Evolutionary conservation across 1,140 invertebrate genomes (phyloP).

Genomic region (Globodera rostochiensis): DNA sequence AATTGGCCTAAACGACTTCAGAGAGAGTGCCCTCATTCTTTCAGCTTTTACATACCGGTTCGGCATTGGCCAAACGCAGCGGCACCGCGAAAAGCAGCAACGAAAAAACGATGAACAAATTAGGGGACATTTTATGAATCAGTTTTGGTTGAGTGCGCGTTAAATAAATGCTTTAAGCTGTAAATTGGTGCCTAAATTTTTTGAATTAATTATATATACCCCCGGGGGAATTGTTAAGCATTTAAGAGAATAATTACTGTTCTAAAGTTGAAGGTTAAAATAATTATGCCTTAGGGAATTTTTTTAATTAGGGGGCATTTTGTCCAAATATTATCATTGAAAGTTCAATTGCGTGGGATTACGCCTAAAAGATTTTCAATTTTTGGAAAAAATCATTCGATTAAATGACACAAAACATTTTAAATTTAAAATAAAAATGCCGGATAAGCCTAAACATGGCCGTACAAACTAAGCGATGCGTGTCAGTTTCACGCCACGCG

Average conservation of each 20-base stretch:
- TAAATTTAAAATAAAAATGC: not conserved
- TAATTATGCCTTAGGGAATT: slow-evolving; percentile 1
- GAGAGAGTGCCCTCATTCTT: not conserved
- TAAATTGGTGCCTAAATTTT: no score
- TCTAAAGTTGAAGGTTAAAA: not conserved
- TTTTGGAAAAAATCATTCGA: no score
- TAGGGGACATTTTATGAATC: no score
- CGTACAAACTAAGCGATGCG: not conserved
- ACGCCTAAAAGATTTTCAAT: no score
- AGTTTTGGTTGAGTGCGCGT: not conserved
- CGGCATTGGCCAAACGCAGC: not conserved
- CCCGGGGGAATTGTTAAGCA: no score
- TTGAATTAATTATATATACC: no score
- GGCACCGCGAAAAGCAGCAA: not conserved
- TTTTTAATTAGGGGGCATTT: no score
- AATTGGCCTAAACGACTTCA: not conserved
- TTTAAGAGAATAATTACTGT: not conserved
- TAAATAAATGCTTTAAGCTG: not conserved
- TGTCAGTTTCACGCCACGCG: not conserved
- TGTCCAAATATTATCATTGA: no score
- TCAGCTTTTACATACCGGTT: not conserved
- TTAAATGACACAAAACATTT: not conserved
- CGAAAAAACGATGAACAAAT: not conserved
- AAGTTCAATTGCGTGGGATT: not conserved
- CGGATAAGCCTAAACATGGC: not conserved